phyloP scores from a whole-genome alignment of 2,888 invertebrate genomes.

The Torymus texanus region DNA sequence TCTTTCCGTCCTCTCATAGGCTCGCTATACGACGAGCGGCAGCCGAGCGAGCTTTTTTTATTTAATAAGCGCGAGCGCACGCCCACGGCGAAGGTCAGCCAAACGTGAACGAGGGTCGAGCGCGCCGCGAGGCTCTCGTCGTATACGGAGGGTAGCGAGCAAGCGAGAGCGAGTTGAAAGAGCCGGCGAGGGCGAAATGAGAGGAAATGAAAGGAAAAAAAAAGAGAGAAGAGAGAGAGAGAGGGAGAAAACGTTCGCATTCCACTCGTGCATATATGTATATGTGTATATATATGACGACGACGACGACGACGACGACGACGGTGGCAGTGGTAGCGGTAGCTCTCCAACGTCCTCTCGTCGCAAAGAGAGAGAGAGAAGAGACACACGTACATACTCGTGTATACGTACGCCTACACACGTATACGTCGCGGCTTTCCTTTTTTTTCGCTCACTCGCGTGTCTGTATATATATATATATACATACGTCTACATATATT shows the following conservation, averaged over 20 bases:
- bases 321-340: background rate
- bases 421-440: constrained; percentile 39
- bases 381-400: background rate
- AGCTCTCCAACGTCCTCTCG: constrained; percentile 16
- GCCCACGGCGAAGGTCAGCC: constrained; percentile 64
- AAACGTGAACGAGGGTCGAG: constrained; percentile 65
- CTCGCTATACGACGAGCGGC: too few species aligned
- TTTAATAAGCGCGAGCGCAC: constrained; percentile 55
- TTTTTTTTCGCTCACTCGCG: constrained; percentile 57
- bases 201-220: constrained; percentile 42
- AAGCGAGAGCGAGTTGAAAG: constrained; percentile 1
- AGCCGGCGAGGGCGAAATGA: constrained; percentile 30
- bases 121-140: constrained; percentile 50
- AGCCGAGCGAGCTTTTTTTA: constrained; percentile 49
- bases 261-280: constrained; percentile 55
- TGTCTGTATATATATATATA: background rate
- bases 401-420: constrained; percentile 5
- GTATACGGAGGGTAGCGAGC: constrained; percentile 18
- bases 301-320: constrained; percentile 56
- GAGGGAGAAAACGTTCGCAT: constrained; percentile 45
- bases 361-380: background rate
- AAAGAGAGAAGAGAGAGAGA: constrained; percentile 20
- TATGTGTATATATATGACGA: constrained; percentile 52
- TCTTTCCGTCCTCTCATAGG: background rate
- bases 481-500: background rate